Evolutionary conservation across 1,140 invertebrate species (phyloP).

Genomic region (Doryteuthis pealeii): DNA sequence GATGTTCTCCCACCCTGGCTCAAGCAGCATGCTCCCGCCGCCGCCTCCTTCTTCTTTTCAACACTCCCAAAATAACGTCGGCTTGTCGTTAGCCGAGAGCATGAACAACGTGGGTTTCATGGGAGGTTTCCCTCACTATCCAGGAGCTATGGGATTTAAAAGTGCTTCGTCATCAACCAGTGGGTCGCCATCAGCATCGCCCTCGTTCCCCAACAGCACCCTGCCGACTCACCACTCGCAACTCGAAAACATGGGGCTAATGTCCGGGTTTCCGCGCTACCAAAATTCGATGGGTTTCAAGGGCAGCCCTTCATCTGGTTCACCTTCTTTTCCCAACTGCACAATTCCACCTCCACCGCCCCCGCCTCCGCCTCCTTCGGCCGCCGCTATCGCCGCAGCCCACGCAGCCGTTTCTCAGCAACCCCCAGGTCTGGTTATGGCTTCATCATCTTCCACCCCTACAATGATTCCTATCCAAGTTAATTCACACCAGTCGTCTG

Average conservation of each 20-base stretch:
- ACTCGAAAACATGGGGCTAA: too few species aligned
- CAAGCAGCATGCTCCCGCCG: too few species aligned
- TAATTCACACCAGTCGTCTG: neutral
- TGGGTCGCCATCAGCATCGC: too few species aligned
- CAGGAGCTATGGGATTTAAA: too few species aligned
- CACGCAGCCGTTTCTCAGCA: neutral
- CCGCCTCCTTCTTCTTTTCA: too few species aligned
- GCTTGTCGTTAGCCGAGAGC: too few species aligned
- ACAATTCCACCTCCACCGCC: constrained; percentile 2
- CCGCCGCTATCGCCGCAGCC: neutral
- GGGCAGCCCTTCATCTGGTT: neutral
- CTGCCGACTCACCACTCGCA: too few species aligned
- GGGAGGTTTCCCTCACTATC: too few species aligned
- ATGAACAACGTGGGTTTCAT: too few species aligned
- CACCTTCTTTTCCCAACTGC: neutral
- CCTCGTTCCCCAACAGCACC: too few species aligned
- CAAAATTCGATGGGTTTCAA: neutral
- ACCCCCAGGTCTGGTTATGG: neutral
- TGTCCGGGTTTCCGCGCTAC: neutral
- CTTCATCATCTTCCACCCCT: neutral
- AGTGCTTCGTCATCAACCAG: too few species aligned
- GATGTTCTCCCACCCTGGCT: neutral
- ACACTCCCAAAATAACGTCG: too few species aligned
- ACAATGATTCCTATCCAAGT: neutral
- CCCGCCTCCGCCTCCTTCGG: neutral